These are phyloP conservation scores for Setipinna tenuifilis DNA, from an alignment of 2,797 vertebrate genomes.

Conservation along the genomic window DNA sequence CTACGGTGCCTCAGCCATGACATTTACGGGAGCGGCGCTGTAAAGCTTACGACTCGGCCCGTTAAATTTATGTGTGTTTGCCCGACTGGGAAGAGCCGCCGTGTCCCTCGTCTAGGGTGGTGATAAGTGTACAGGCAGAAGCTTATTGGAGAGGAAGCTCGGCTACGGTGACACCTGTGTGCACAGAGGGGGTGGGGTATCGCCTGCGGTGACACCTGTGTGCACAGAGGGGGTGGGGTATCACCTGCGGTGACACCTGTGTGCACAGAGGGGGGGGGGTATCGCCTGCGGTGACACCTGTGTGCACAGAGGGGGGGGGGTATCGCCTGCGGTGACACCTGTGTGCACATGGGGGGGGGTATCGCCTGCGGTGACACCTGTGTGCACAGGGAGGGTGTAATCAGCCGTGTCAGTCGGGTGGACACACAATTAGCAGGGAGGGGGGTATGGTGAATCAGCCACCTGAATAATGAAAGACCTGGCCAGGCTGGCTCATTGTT, in stretches of 20 bases:
- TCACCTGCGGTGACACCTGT: no score
- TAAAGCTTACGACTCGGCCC: not conserved
- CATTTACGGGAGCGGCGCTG: not conserved
- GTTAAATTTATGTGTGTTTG: constrained; percentile 1
- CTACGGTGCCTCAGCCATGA: not conserved
- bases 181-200: no score
- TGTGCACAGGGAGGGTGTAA: not conserved
- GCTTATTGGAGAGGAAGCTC: not conserved
- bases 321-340: no score
- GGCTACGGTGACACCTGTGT: not conserved
- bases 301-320: not conserved
- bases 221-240: no score
- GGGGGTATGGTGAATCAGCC: not conserved
- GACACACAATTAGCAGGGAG: not conserved
- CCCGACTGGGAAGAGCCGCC: not conserved
- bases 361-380: no score
- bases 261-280: not conserved
- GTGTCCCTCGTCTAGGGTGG: not conserved
- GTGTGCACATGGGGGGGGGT: no score
- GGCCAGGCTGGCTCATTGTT: not conserved
- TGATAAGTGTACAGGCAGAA: not conserved
- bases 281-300: no score
- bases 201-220: no score
- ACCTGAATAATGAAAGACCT: constrained; percentile 7
- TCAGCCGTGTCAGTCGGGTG: not conserved